Percentiles rank a stretch among this genome's conserved stretches.
Evolutionary conservation across 2,888 invertebrate species (phyloP).

Genomic region (Empis livida): DNA sequence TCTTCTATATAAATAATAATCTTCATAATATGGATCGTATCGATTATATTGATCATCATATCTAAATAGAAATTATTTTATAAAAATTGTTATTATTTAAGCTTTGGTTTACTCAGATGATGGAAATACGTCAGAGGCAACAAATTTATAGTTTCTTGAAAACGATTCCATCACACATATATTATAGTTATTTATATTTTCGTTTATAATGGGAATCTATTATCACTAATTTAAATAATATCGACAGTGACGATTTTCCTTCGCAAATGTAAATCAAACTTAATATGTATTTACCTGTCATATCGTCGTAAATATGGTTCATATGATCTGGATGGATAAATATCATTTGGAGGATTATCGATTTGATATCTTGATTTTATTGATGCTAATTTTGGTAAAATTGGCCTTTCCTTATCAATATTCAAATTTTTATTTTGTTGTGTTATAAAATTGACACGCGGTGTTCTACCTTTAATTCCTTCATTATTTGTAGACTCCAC

Average conservation of each 20-base stretch:
- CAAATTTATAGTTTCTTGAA: too few species aligned
- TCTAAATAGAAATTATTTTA: slow-evolving; percentile 14
- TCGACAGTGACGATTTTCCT: too few species aligned
- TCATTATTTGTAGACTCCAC: slow-evolving; percentile 44
- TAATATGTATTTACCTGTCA: slow-evolving; percentile 24
- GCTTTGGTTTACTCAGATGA: too few species aligned
- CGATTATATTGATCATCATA: slow-evolving; percentile 31
- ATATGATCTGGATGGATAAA: slow-evolving; percentile 31
- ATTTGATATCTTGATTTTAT: slow-evolving; percentile 12
- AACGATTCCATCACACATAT: too few species aligned
- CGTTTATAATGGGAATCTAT: too few species aligned
- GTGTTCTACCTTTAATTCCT: slow-evolving; percentile 44
- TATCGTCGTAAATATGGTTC: slow-evolving; percentile 32
- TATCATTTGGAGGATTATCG: slow-evolving; percentile 15
- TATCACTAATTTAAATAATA: too few species aligned
- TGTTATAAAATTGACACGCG: slow-evolving; percentile 53
- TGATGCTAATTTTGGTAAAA: slow-evolving; percentile 16
- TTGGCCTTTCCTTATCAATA: slow-evolving; percentile 13
- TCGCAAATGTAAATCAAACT: too few species aligned
- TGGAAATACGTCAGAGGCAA: too few species aligned
- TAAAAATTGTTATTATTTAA: too few species aligned
- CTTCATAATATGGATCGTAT: slow-evolving; percentile 30
- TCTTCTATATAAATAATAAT: slow-evolving; percentile 30
- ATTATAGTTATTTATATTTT: too few species aligned
- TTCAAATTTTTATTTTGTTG: slow-evolving; percentile 38